These are phyloP conservation scores for Dromaius novaehollandiae DNA, from an alignment of 2,113 vertebrate species.

Conservation along the genomic window DNA sequence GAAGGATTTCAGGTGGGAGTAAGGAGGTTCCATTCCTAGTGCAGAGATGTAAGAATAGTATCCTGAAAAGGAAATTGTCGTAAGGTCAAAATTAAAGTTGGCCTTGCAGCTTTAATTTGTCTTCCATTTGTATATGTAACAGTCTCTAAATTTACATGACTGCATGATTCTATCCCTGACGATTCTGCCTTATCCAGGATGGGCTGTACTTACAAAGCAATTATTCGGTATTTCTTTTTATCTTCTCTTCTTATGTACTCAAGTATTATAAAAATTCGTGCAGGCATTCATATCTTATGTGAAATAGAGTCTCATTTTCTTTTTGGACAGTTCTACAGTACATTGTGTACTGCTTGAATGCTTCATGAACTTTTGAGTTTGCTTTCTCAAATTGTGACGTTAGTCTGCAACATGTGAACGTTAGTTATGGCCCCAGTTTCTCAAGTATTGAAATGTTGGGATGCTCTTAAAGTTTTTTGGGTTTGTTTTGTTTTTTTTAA, in stretches of 20 bases:
- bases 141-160: not conserved
- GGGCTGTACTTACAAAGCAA: not conserved
- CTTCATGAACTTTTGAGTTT: not conserved
- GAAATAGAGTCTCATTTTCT: not conserved
- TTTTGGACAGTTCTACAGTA: rapidly evolving
- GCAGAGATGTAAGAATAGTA: not conserved
- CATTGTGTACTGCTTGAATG: not conserved
- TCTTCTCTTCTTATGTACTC: not conserved
- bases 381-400: not conserved
- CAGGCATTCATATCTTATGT: not conserved
- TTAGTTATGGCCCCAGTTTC: not conserved
- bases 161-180: not conserved
- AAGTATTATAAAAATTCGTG: not conserved
- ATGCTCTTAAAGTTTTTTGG: not conserved
- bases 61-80: not conserved
- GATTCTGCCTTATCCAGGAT: constrained; percentile 5
- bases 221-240: not conserved
- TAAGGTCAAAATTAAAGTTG: constrained; percentile 3
- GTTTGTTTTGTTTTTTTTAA: not conserved
- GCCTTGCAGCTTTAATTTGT: not conserved
- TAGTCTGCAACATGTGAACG: not conserved
- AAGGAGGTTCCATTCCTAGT: not conserved
- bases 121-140: not conserved
- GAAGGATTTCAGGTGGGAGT: not conserved
- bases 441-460: not conserved